Conservation (phyloP, 2,888 invertebrate species). For the Hypercompe scribonia region DNA sequence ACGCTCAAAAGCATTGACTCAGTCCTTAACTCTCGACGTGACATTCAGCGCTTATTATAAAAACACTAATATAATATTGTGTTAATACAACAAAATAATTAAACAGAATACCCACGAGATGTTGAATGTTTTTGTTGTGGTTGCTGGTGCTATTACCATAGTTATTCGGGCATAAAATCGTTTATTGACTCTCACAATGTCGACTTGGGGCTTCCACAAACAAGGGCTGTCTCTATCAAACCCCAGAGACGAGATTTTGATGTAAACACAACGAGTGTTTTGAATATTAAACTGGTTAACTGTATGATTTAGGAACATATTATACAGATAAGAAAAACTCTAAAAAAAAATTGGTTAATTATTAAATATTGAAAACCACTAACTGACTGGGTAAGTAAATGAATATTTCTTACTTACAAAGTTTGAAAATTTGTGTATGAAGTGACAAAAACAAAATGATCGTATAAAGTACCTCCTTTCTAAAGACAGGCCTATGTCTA, state of each 20-base stretch:
- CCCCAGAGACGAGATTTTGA: conserved; percentile 36
- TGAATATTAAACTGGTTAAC: conserved; percentile 14
- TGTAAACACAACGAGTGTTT: conserved; percentile 31
- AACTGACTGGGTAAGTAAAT: not conserved
- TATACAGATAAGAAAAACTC: not conserved
- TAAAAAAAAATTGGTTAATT: not conserved
- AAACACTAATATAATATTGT: conserved; percentile 17
- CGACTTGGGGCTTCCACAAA: conserved; percentile 57
- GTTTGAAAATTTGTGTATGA: not conserved
- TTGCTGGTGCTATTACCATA: conserved; percentile 72
- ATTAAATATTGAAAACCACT: not conserved
- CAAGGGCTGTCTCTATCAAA: conserved; percentile 42
- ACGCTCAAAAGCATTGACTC: not conserved
- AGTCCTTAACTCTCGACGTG: too few relatives aligned
- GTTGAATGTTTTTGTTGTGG: conserved; percentile 70
- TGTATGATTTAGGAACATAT: not conserved
- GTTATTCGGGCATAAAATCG: conserved; percentile 77
- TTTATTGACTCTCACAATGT: conserved; percentile 70
- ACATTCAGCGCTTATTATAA: not conserved
- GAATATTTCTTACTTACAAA: not conserved
- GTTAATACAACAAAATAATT: conserved; percentile 45
- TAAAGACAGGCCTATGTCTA: too few relatives aligned
- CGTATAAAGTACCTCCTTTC: too few relatives aligned
- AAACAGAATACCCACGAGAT: conserved; percentile 45
- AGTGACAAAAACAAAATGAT: not conserved